Percentiles rank a stretch among this genome's conserved stretches.
These are phyloP conservation scores for Clistopyga incitator DNA, from an alignment of 2,888 invertebrate genomes.

Conservation along the genomic window DNA sequence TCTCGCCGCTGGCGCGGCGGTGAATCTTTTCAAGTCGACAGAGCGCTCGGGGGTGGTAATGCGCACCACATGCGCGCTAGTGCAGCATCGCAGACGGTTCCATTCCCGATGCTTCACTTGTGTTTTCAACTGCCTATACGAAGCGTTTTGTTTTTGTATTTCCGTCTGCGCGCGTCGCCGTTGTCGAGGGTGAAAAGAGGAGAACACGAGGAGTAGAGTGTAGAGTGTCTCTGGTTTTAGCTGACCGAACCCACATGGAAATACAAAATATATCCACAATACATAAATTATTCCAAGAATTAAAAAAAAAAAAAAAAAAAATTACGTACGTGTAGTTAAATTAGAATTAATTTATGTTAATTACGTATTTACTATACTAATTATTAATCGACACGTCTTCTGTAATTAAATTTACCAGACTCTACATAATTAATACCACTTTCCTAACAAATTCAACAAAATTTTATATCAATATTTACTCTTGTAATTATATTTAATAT, in stretches of 20 bases:
- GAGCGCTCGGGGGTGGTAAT: constrained; percentile 37
- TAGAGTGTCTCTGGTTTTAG: constrained; percentile 10
- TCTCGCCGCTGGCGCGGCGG: constrained; percentile 34
- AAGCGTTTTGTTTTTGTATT: constrained; percentile 26
- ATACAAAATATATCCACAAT: no score
- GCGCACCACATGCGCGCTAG: constrained; percentile 60
- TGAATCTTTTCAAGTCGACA: constrained; percentile 53
- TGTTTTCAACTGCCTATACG: neutral
- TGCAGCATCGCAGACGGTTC: constrained; percentile 42
- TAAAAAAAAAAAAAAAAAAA: no score
- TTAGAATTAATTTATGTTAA: no score
- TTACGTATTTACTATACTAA: no score
- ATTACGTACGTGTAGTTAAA: no score
- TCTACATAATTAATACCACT: no score
- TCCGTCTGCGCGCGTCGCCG: constrained; percentile 51
- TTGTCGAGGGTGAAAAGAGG: constrained; percentile 58
- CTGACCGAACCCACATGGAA: constrained; percentile 12
- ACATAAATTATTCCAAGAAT: no score
- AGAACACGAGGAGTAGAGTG: constrained; percentile 46
- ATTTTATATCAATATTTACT: no score
- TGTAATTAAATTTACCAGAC: no score
- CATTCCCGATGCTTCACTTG: neutral
- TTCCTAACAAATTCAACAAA: no score
- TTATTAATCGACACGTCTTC: no score
- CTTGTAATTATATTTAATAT: no score